phyloP scores from a whole-genome alignment of 1,140 invertebrate species.

The Aphis craccivora region DNA sequence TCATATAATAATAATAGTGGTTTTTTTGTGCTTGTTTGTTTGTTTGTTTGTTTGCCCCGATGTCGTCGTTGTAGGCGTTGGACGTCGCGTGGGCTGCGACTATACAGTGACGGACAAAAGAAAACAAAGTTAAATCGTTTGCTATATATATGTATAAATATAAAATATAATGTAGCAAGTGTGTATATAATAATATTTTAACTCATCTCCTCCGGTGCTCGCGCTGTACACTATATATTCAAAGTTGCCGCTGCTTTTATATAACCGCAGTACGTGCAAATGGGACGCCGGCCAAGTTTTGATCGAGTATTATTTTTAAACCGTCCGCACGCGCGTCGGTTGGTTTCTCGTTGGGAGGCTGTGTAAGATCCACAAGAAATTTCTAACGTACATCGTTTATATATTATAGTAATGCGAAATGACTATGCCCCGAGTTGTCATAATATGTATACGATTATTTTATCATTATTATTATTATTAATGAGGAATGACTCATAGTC shows the following conservation, averaged over 20 bases:
- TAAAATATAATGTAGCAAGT: not conserved
- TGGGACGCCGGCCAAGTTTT: conserved; percentile 47
- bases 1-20: not conserved
- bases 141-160: not conserved
- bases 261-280: conserved; percentile 9
- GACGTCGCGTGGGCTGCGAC: not conserved
- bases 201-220: not conserved
- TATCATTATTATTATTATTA: not conserved
- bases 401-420: not conserved
- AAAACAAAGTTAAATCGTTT: conserved; percentile 30
- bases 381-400: not conserved
- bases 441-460: not conserved
- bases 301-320: conserved; percentile 48
- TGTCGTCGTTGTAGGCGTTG: conserved; percentile 35
- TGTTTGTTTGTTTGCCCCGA: conserved; percentile 2
- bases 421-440: not conserved
- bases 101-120: not conserved
- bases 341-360: conserved; percentile 26
- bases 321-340: not conserved
- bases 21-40: conserved; percentile 18
- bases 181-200: conserved; percentile 18
- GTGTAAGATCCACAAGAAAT: not conserved
- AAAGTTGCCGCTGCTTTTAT: not conserved
- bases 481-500: not conserved
- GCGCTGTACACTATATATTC: not conserved